A percentile compares a stretch with the other conserved stretches of the same genome.
Conservation (phyloP, 2,888 invertebrate genomes). For the Thyatira batis region DNA sequence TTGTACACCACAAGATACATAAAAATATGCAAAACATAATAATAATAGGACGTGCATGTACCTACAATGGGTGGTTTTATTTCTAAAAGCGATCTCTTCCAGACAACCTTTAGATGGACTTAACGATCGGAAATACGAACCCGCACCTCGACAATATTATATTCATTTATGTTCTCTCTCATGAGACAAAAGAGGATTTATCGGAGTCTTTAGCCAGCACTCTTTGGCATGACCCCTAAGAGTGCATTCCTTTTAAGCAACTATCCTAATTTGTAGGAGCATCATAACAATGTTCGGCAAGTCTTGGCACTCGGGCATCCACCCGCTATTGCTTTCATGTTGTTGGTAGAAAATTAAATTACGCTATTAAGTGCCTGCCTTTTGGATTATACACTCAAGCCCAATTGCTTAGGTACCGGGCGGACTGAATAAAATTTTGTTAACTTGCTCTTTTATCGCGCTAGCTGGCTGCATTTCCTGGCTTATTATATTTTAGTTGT, state of each 20-base stretch:
- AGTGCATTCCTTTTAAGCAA: not conserved
- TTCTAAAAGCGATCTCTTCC: too few species aligned
- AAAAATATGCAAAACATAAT: too few species aligned
- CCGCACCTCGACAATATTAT: too few species aligned
- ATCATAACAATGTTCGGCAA: slow-evolving; percentile 14
- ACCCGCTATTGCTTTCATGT: slow-evolving; percentile 43
- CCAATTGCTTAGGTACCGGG: slow-evolving; percentile 39
- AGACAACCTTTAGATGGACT: too few species aligned
- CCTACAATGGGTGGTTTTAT: too few species aligned
- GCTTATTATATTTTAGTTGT: slow-evolving; percentile 15
- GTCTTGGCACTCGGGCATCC: slow-evolving; percentile 41
- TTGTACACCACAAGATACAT: too few species aligned
- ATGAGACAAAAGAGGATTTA: too few species aligned
- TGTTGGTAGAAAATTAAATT: slow-evolving; percentile 70
- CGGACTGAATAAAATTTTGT: slow-evolving; percentile 28
- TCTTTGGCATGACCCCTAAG: too few species aligned
- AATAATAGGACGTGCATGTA: too few species aligned
- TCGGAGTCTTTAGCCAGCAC: too few species aligned
- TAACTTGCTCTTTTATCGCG: slow-evolving; percentile 16
- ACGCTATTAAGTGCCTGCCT: slow-evolving; percentile 59
- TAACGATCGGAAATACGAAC: too few species aligned
- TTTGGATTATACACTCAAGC: slow-evolving; percentile 43
- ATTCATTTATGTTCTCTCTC: too few species aligned
- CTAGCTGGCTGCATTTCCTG: slow-evolving; percentile 16
- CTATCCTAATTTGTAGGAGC: not conserved